These are phyloP conservation scores for Tor tambroides DNA, from an alignment of 2,113 vertebrate genomes.

Conservation along the genomic window DNA sequence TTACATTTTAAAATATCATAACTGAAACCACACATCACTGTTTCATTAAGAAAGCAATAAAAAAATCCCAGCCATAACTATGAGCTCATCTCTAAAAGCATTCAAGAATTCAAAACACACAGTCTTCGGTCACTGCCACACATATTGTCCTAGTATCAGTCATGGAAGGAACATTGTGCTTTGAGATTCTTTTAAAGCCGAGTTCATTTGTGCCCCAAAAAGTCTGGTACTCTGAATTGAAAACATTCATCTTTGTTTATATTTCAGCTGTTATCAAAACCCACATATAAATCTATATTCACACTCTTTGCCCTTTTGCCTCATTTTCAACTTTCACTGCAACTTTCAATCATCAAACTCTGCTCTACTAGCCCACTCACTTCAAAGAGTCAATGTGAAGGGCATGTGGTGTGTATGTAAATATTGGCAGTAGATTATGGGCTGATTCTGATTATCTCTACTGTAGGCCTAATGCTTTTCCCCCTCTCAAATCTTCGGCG, in stretches of 20 bases:
- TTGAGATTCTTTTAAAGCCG: not conserved
- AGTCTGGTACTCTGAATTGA: not conserved
- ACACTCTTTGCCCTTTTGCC: not conserved
- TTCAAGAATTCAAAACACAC: conserved; percentile 33
- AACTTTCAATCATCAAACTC: conserved; percentile 39
- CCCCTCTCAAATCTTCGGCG: conserved; percentile 54
- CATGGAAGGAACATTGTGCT: not conserved
- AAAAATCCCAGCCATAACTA: not conserved
- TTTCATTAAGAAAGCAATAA: not conserved
- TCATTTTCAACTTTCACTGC: conserved; percentile 6
- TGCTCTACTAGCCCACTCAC: conserved; percentile 30
- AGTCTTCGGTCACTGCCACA: conserved; percentile 39
- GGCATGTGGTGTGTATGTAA: conserved; percentile 76
- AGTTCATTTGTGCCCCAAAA: not conserved
- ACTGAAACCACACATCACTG: not conserved
- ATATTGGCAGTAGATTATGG: conserved; percentile 76
- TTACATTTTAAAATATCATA: not conserved
- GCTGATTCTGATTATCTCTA: conserved; percentile 80
- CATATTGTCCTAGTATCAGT: conserved; percentile 31
- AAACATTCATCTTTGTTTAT: conserved; percentile 22
- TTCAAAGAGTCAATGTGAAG: conserved; percentile 65
- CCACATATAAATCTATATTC: not conserved
- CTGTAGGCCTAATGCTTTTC: conserved; percentile 68
- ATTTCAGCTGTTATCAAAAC: not conserved
- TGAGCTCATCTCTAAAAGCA: conserved; percentile 32